phyloP scores from a whole-genome alignment of 2,888 invertebrate genomes.

The Cosmia trapezina region DNA sequence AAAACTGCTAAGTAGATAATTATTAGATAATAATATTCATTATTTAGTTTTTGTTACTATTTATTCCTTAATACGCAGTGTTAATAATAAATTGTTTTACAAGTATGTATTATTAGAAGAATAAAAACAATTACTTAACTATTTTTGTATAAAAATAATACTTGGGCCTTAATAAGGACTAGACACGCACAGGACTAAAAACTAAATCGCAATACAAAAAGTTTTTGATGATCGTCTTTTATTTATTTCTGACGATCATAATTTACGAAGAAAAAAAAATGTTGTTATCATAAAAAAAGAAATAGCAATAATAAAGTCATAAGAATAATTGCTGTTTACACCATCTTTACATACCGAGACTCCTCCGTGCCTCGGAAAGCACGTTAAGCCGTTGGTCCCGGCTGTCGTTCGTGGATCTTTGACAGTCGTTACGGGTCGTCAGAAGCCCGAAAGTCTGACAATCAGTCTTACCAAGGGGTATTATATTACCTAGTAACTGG shows the following conservation, averaged over 20 bases:
- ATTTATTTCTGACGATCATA: not conserved
- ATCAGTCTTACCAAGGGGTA: no score
- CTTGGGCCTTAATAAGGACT: not conserved
- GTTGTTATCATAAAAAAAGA: no score
- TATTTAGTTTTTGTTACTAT: not conserved
- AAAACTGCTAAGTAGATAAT: not conserved
- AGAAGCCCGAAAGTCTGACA: no score
- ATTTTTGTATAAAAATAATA: not conserved
- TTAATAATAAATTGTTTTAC: constrained; percentile 11
- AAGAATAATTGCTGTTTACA: no score
- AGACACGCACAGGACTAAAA: not conserved
- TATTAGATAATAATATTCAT: not conserved
- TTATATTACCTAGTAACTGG: no score
- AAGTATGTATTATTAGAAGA: not conserved
- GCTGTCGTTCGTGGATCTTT: no score
- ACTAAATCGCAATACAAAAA: not conserved
- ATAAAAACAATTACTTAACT: not conserved
- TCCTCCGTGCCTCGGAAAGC: no score
- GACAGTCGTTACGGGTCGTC: no score
- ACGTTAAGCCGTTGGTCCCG: no score
- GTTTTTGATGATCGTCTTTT: not conserved
- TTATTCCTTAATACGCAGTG: not conserved
- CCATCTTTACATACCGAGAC: no score
- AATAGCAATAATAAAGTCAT: no score
- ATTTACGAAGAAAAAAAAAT: no score